A percentile compares a stretch with the other conserved stretches of the same genome.
phyloP scores from a whole-genome alignment of 1,140 invertebrate species.

The Acromyrmex heyeri region DNA sequence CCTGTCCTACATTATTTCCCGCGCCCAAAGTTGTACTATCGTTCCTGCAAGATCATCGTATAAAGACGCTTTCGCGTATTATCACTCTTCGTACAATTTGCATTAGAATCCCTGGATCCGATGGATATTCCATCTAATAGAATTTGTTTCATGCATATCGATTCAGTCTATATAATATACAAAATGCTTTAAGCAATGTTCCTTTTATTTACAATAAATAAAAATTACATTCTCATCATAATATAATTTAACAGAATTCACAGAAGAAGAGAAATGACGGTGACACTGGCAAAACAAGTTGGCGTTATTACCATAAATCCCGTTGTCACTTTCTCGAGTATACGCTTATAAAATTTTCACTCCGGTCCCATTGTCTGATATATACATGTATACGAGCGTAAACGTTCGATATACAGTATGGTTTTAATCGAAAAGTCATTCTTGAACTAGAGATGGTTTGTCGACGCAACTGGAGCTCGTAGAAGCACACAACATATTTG shows the following conservation, averaged over 20 bases:
- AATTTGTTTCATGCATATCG: not conserved
- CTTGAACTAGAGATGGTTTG: not conserved
- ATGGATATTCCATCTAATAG: not conserved
- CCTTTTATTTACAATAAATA: constrained; percentile 86
- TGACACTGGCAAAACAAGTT: constrained; percentile 77
- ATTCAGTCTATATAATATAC: constrained; percentile 55
- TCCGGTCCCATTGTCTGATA: constrained; percentile 82
- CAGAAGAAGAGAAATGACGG: constrained; percentile 79
- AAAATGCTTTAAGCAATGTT: constrained; percentile 79
- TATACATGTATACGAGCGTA: constrained; percentile 62
- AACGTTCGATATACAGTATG: constrained; percentile 58
- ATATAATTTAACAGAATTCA: constrained; percentile 81
- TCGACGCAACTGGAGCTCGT: constrained; percentile 27
- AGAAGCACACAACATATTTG: constrained; percentile 29
- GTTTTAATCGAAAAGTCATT: constrained; percentile 65
- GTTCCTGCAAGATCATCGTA: constrained; percentile 41
- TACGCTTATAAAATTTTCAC: constrained; percentile 78
- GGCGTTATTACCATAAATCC: constrained; percentile 73
- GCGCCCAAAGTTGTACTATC: constrained; percentile 65
- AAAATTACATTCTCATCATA: constrained; percentile 84
- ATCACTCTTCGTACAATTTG: constrained; percentile 26
- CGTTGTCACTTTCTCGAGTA: constrained; percentile 62
- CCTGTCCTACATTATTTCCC: constrained; percentile 43
- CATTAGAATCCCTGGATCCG: constrained; percentile 6
- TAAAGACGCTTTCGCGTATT: not conserved